A percentile compares a stretch with the other conserved stretches of the same genome.
phyloP scores from a whole-genome alignment of 2,797 vertebrate species.

The Morelia viridis region DNA sequence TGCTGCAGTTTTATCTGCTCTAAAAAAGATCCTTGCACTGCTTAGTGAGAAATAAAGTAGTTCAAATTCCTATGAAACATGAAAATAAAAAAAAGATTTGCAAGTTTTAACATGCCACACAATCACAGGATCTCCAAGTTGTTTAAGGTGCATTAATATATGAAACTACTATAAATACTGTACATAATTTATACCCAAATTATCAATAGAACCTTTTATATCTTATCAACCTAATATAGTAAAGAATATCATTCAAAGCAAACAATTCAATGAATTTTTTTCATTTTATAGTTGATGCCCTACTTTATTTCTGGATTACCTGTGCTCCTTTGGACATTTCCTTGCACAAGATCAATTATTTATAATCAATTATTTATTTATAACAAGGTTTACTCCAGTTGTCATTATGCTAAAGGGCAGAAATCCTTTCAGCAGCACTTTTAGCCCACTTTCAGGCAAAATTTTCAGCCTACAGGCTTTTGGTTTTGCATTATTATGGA shows the following conservation, averaged over 20 bases:
- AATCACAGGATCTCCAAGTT: neutral
- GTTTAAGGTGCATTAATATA: neutral
- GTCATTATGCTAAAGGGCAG: neutral
- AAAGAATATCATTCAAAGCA: neutral
- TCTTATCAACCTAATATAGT: neutral
- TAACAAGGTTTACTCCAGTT: neutral
- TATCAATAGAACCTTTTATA: neutral
- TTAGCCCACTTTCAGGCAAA: neutral
- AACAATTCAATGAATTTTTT: neutral
- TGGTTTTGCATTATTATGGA: neutral
- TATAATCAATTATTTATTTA: neutral
- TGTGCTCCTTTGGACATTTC: neutral
- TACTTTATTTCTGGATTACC: neutral
- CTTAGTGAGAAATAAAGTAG: constrained; percentile 97
- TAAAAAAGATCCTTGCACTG: constrained; percentile 98
- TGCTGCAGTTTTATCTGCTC: constrained; percentile 96
- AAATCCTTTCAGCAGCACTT: neutral
- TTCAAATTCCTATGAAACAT: constrained; percentile 89
- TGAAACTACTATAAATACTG: neutral
- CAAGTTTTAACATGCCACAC: neutral
- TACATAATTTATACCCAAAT: neutral
- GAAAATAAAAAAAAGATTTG: constrained; percentile 10
- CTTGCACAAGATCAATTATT: neutral
- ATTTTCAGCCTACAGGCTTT: neutral
- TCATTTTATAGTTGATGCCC: neutral